Percentiles rank a stretch among this genome's conserved stretches.
phyloP scores from a whole-genome alignment of 1,140 invertebrate genomes.

The Sesamia nonagrioides region DNA sequence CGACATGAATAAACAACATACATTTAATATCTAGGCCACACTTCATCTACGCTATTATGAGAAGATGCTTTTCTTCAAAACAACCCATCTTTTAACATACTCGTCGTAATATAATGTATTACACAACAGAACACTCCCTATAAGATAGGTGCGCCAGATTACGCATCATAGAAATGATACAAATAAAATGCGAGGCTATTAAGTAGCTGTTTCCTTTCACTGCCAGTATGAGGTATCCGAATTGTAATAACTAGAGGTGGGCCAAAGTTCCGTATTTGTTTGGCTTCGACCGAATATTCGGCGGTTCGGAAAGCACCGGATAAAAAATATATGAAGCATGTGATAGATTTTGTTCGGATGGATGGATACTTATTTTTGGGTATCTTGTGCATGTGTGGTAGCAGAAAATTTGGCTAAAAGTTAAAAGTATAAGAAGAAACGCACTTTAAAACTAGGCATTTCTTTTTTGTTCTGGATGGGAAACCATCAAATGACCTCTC shows the following conservation, averaged over 20 bases:
- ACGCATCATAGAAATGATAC: slow-evolving; percentile 67
- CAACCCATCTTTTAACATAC: not conserved
- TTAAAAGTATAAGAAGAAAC: too few relatives aligned
- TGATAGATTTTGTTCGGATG: too few relatives aligned
- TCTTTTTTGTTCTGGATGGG: too few relatives aligned
- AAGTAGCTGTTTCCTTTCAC: slow-evolving; percentile 67
- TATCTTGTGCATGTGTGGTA: too few relatives aligned
- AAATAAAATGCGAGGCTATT: slow-evolving; percentile 65
- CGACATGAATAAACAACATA: too few relatives aligned
- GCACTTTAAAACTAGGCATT: too few relatives aligned
- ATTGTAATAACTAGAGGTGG: slow-evolving; percentile 2
- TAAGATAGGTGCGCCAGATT: slow-evolving; percentile 57
- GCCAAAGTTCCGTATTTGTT: not conserved
- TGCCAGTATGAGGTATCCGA: slow-evolving; percentile 35
- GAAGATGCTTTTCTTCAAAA: not conserved
- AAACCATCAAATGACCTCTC: too few relatives aligned
- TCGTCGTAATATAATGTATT: not conserved
- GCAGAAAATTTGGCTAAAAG: too few relatives aligned
- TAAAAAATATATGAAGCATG: too few relatives aligned
- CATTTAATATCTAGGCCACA: not conserved
- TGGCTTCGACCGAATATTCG: not conserved
- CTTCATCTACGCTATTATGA: not conserved
- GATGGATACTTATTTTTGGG: too few relatives aligned
- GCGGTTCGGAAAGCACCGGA: too few relatives aligned
- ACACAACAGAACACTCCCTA: slow-evolving; percentile 53